These are phyloP conservation scores for Chrosomus eos DNA, from an alignment of 2,797 vertebrate genomes.

Conservation along the genomic window DNA sequence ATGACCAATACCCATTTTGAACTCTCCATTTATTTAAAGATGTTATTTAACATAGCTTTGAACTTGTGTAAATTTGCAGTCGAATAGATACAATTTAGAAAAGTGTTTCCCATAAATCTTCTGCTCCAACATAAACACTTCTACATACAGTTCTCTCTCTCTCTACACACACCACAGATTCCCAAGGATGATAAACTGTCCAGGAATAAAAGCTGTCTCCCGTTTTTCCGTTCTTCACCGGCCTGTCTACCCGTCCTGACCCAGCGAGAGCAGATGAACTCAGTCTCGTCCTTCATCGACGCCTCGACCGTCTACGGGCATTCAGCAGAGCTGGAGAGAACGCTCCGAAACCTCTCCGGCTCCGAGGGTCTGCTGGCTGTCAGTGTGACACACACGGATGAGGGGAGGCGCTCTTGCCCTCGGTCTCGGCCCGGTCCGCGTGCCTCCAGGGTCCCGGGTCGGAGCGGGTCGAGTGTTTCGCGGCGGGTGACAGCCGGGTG, in stretches of 20 bases:
- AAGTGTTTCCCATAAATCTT: too few species aligned
- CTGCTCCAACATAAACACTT: background rate
- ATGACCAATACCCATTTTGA: too few species aligned
- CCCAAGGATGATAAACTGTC: conserved; percentile 61
- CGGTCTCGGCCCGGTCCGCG: conserved; percentile 66
- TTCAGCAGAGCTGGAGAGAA: conserved; percentile 67
- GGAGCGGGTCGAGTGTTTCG: conserved; percentile 85
- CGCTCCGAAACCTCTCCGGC: conserved; percentile 82
- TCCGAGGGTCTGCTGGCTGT: conserved; percentile 82
- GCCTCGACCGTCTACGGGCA: conserved; percentile 91
- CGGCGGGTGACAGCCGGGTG: conserved; percentile 87
- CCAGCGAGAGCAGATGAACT: conserved; percentile 89
- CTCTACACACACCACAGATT: conserved; percentile 73
- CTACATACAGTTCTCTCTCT: background rate
- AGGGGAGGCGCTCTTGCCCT: conserved; percentile 82
- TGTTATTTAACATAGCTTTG: too few species aligned
- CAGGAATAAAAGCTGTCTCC: conserved; percentile 74
- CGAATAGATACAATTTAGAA: too few species aligned
- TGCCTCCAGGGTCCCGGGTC: conserved; percentile 75
- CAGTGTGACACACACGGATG: conserved; percentile 77
- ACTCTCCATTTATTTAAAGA: too few species aligned
- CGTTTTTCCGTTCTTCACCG: conserved; percentile 88
- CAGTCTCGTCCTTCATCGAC: conserved; percentile 89
- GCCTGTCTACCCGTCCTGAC: conserved; percentile 72
- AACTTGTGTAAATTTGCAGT: too few species aligned